These are phyloP conservation scores for Agrotis segetum DNA, from an alignment of 2,888 invertebrate species.

Conservation along the genomic window DNA sequence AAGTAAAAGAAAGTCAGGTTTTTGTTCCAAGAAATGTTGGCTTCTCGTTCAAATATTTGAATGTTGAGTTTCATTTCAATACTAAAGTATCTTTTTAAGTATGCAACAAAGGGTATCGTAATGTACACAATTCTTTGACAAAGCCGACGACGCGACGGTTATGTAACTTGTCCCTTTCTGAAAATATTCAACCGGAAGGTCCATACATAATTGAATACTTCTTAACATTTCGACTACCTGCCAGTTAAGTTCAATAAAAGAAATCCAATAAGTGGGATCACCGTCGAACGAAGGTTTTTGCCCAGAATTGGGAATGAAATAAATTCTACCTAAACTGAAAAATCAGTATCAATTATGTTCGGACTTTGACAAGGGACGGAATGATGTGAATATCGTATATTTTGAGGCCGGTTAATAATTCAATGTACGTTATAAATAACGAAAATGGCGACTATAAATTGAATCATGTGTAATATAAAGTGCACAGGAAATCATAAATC, in stretches of 20 bases:
- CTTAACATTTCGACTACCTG: constrained; percentile 48
- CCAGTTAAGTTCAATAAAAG: constrained; percentile 45
- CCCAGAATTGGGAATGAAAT: constrained; percentile 34
- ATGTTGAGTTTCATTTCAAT: background rate
- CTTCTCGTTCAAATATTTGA: constrained; percentile 18
- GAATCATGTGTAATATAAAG: constrained; percentile 38
- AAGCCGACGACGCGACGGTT: constrained; percentile 25
- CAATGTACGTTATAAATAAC: constrained; percentile 37
- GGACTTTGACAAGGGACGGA: constrained; percentile 60
- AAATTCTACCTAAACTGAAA: constrained; percentile 43
- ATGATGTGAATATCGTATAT: constrained; percentile 49
- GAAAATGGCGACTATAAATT: constrained; percentile 41
- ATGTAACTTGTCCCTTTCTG: constrained; percentile 27
- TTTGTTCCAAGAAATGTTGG: constrained; percentile 2
- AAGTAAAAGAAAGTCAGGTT: constrained; percentile 17
- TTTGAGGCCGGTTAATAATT: constrained; percentile 52
- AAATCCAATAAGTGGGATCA: constrained; percentile 48
- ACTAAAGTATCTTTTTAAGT: constrained; percentile 10
- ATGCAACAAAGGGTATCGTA: constrained; percentile 34
- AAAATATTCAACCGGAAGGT: constrained; percentile 24
- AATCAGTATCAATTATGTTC: constrained; percentile 54
- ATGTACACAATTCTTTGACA: constrained; percentile 23
- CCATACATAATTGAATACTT: constrained; percentile 50
- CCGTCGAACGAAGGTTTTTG: constrained; percentile 20
- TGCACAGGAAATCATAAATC: constrained; percentile 64